These are phyloP conservation scores for Paelopatides confundens DNA, from an alignment of 53 echinoderm and acorn worm genomes.

Conservation along the genomic window DNA sequence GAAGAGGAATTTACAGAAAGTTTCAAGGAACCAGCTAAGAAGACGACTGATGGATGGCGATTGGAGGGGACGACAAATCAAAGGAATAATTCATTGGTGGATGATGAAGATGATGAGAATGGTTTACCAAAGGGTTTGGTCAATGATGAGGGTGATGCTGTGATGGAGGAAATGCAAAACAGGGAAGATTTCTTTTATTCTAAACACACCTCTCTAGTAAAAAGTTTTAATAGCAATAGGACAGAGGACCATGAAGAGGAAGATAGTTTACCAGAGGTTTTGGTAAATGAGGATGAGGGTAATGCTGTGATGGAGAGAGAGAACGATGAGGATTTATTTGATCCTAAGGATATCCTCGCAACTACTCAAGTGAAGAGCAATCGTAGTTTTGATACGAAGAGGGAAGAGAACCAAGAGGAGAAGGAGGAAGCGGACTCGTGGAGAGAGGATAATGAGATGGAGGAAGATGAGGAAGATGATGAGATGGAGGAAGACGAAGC, in stretches of 20 bases:
- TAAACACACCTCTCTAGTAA: no score
- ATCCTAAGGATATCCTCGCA: neutral
- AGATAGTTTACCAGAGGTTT: neutral
- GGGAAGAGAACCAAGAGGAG: neutral
- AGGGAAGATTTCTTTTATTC: no score
- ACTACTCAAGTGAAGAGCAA: neutral
- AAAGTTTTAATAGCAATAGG: no score
- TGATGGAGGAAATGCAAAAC: no score
- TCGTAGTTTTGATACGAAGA: slow-evolving; percentile 31
- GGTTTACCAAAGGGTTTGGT: no score
- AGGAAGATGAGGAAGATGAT: slow-evolving; percentile 21
- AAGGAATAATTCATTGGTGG: neutral
- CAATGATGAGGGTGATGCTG: no score
- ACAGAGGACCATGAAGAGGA: neutral
- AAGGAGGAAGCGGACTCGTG: neutral
- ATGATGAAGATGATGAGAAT: neutral
- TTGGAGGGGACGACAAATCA: neutral
- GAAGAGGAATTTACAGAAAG: neutral
- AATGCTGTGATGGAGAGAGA: neutral
- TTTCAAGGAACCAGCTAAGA: neutral
- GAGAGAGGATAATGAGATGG: neutral
- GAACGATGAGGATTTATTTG: neutral
- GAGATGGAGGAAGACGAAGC: neutral
- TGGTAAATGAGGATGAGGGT: neutral
- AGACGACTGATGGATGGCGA: neutral